A percentile compares a stretch with the other conserved stretches of the same genome.
Evolutionary conservation across 2,113 vertebrate species (phyloP).

Genomic region (Neogobius melanostomus): DNA sequence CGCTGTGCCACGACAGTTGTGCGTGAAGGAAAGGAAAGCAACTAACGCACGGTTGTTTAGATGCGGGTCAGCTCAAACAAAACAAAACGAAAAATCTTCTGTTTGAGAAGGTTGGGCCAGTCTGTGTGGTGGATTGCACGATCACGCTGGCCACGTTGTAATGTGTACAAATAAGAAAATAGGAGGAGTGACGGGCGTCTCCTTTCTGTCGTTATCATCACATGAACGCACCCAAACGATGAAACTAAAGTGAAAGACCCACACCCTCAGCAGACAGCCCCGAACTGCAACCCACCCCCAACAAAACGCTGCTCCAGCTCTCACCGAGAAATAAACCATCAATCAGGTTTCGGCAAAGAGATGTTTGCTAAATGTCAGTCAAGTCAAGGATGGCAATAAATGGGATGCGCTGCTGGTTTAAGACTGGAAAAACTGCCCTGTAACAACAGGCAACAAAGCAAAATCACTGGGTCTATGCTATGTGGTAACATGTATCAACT

Average conservation of each 20-base stretch:
- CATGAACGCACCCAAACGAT: neutral
- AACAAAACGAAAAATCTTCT: neutral
- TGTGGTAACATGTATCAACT: constrained; percentile 60
- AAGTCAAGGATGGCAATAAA: constrained; percentile 5
- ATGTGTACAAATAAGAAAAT: constrained; percentile 7
- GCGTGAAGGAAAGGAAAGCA: constrained; percentile 26
- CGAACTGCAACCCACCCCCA: constrained; percentile 21
- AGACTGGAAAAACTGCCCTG: neutral
- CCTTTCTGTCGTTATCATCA: constrained; percentile 4
- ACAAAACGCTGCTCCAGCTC: constrained; percentile 35
- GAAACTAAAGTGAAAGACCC: neutral
- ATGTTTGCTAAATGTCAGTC: constrained; percentile 29
- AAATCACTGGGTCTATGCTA: neutral
- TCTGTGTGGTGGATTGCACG: neutral
- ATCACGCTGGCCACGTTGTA: neutral
- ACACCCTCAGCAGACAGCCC: neutral
- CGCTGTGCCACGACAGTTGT: constrained; percentile 9
- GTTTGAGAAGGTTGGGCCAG: neutral
- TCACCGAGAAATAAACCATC: constrained; percentile 27
- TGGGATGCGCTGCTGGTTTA: neutral
- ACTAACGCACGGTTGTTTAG: neutral
- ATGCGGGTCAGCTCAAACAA: neutral
- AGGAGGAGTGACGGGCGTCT: constrained; percentile 27
- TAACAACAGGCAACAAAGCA: neutral
- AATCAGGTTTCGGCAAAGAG: constrained; percentile 25